Conservation (phyloP, 2,113 vertebrate species). For the Conger conger region DNA sequence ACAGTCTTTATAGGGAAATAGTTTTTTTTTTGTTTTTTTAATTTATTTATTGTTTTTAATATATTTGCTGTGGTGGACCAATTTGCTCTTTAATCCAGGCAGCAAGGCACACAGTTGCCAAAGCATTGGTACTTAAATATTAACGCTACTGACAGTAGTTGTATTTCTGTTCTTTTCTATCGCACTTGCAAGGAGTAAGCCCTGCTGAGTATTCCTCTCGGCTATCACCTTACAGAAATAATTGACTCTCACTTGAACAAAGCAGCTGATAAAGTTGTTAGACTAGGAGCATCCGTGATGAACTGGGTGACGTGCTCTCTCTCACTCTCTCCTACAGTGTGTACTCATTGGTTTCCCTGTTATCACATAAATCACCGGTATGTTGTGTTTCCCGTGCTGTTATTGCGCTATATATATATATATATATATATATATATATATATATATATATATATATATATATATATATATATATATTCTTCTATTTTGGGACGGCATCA, state of each 20-base stretch:
- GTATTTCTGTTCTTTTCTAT: background rate
- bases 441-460: no score
- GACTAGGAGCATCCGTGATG: background rate
- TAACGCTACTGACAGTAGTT: background rate
- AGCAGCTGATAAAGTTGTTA: constrained; percentile 1
- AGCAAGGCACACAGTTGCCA: background rate
- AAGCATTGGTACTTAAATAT: background rate
- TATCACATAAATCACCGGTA: background rate
- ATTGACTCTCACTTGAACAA: background rate
- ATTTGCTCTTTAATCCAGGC: background rate
- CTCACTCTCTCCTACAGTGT: constrained; percentile 41
- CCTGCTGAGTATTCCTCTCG: background rate
- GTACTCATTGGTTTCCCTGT: background rate
- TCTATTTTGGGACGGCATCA: no score
- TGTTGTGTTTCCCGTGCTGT: background rate
- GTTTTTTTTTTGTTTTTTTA: background rate
- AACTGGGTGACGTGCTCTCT: constrained; percentile 25
- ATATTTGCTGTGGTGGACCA: background rate
- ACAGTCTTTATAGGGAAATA: background rate
- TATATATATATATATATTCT: no score
- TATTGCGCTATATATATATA: no score
- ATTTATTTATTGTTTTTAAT: background rate
- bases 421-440: no score
- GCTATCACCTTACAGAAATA: background rate
- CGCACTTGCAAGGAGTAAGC: background rate